Evolutionary conservation across 2,888 invertebrate genomes (phyloP).

Genomic region (Lamellibrachia satsuma): DNA sequence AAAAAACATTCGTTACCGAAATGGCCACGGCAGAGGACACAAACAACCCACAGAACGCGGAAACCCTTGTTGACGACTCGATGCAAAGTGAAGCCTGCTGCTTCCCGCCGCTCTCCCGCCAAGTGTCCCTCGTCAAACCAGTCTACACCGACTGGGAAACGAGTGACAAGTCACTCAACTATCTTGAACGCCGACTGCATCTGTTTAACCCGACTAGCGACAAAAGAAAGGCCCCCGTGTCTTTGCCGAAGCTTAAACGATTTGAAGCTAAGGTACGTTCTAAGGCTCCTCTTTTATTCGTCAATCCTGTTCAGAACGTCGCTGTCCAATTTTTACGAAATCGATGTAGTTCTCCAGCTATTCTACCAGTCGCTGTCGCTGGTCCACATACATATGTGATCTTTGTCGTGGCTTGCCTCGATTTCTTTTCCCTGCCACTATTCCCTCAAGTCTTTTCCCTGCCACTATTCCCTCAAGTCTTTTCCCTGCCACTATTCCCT

Average conservation of each 20-base stretch:
- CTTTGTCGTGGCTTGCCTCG: too few species aligned
- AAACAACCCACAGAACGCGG: neutral
- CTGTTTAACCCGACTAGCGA: conserved; percentile 23
- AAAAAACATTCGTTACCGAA: neutral
- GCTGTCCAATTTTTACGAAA: too few species aligned
- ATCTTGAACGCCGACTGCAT: conserved; percentile 24
- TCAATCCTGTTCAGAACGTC: neutral
- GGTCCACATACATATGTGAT: too few species aligned
- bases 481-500: too few species aligned
- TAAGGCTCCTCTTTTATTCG: neutral
- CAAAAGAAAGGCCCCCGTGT: neutral
- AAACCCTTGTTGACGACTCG: neutral
- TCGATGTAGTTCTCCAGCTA: too few species aligned
- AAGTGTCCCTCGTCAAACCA: conserved; percentile 14
- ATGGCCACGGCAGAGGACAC: neutral
- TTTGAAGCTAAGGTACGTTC: neutral
- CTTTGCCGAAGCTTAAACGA: conserved; percentile 19
- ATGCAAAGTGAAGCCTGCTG: neutral
- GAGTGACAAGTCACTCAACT: conserved; percentile 22
- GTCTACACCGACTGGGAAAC: conserved; percentile 29
- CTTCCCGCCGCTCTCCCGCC: neutral
- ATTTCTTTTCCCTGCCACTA: too few species aligned
- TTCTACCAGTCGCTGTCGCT: too few species aligned
- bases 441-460: too few species aligned
- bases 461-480: too few species aligned